Base-by-base conservation (phyloP, 2,113 vertebrate genomes). In the Oncorhynchus mykiss region DNA sequence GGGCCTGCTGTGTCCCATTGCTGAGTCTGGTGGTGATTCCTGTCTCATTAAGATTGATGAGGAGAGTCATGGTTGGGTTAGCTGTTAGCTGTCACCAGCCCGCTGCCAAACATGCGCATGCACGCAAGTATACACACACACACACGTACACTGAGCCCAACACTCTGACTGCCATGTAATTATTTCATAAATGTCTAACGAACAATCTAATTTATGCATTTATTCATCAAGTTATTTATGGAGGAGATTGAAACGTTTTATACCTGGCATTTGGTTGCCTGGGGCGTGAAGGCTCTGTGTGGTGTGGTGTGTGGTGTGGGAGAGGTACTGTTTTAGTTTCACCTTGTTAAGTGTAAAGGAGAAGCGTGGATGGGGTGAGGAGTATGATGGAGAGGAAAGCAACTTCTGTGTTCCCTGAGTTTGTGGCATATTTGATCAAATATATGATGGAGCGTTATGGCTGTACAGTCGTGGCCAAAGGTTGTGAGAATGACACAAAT, bases 21-120 rank as follows among this genome's bases (percentile, higher is more conserved):
- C 82, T 76, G 51, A 91, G 86, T 89, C 87, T 76, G 22, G 77
- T 77, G 83, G 82, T 82, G 86, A 79, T 74, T 81, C 82, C 5
- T 48, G 74, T 76, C 87, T 92, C 88, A 93, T 91, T 93, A 91
- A 92, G 89, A 91, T 88, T 86, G 91, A 91, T 92, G 90, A 90
- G 88, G 87, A 88, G 88, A 25, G 90, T 92, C 90, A 90, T 81
- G 89, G 79, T 87, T 92, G 89, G 85, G 89, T 88, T 92, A 86
- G 86, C 82, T 74, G 89, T 82, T 54, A 45, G 51, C 51, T 18
- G 51, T 54, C 16, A 54, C 14, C 14, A 13, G 14, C 14, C 51
- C 16, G 51, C 51, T 54, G 14, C 14, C 14, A 18, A 54, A 54
- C 51, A 54, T 14, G 16, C 14, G 14, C 51, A 54, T 18, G 51